These are phyloP conservation scores for Bombus confusus DNA, from an alignment of 1,140 invertebrate genomes.

Conservation along the genomic window DNA sequence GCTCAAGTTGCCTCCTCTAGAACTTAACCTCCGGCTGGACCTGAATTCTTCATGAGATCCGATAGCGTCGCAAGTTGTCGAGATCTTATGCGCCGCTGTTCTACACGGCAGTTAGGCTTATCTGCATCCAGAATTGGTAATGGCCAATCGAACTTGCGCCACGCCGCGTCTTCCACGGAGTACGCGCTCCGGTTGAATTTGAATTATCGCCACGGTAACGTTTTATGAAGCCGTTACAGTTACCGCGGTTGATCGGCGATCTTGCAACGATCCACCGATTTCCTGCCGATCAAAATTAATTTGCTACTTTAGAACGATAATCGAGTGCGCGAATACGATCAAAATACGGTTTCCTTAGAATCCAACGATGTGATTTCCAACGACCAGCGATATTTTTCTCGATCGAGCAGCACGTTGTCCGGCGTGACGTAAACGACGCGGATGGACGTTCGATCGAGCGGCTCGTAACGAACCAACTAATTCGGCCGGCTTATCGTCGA, in stretches of 20 bases:
- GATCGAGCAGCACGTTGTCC: too few species aligned
- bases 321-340: too few species aligned
- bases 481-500: too few species aligned
- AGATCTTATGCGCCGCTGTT: conserved; percentile 56
- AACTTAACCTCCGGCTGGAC: background rate
- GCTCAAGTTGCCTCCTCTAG: background rate
- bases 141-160: conserved; percentile 70
- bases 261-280: too few species aligned
- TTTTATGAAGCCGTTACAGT: background rate
- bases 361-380: too few species aligned
- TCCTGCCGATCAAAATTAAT: too few species aligned
- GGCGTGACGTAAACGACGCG: too few species aligned
- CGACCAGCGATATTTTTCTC: too few species aligned
- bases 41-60: conserved; percentile 69
- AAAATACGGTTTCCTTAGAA: too few species aligned
- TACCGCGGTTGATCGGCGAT: background rate
- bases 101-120: conserved; percentile 57
- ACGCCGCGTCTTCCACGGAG: conserved; percentile 20
- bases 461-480: too few species aligned
- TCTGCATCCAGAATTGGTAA: conserved; percentile 76
- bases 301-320: too few species aligned
- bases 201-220: conserved; percentile 4
- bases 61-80: conserved; percentile 62
- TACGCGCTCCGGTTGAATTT: background rate
- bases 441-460: too few species aligned